Base-by-base conservation (phyloP, 1,140 invertebrate species). In the Drosophila gunungcola region DNA sequence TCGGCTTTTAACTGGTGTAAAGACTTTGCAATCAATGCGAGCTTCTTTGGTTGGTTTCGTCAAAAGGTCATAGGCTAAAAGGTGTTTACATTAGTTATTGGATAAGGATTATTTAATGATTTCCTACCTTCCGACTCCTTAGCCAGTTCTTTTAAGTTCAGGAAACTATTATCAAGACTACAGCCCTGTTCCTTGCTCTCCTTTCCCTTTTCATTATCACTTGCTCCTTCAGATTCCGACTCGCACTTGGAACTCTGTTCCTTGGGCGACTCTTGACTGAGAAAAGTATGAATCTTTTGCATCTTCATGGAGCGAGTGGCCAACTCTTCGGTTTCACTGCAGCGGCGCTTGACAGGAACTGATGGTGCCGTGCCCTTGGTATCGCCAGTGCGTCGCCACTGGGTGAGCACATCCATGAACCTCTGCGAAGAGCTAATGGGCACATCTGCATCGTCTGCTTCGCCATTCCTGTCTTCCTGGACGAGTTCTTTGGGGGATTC, bases 381-480 rank as follows among this genome's bases (percentile, higher is more conserved):
- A 12, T 90, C 75, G 0, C 91, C 91, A 4, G 91, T 92, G 27
- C 72, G 67, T 7, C 88, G 78, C 91, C 91, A 92, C 41, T 92
- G 91, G 0, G 73, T 78, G 1, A 92, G 63, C 16, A 90, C 88
- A 43, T 86, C 74, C 73, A 81, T 80, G 52, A 92, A 92, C 5
- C 76, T 57, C 49, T 91, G 85, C 16, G 83, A 77, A 0, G 78
- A 80, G 7, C 62, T 82, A 5, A 72, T 46, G 5, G 88, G 84
- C 12, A 91, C 73, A 43, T 72, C 55, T 2, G 45, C 39, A 3
- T 58, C 51, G 0, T 43, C 38, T 2, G 29, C 51, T 5, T 54
- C 56, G 25, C 53, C 42, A n/a, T 13, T 9, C 10, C 32, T 12
- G 1, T n/a, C 0, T 2, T 45, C 12, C 13, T 46, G 54, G 12